Evolutionary conservation across 2,888 invertebrate genomes (phyloP).

Genomic region (Ichneumoninae sp.): DNA sequence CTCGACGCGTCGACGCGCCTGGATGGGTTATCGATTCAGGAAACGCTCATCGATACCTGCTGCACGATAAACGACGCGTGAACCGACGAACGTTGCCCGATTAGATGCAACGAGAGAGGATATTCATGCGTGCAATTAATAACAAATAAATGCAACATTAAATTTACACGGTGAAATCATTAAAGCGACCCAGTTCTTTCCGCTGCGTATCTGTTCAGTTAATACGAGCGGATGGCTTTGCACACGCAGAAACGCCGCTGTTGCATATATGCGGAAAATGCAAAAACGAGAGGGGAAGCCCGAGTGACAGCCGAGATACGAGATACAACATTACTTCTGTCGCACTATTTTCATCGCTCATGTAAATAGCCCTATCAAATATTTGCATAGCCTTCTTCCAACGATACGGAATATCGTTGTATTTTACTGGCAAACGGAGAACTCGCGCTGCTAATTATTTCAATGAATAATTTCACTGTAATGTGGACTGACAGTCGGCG

Average conservation of each 20-base stretch:
- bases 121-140: constrained; percentile 1
- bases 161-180: background rate
- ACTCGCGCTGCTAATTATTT: background rate
- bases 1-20: background rate
- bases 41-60: background rate
- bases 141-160: background rate
- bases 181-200: background rate
- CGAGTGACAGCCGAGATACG: constrained; percentile 1
- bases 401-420: constrained; percentile 8
- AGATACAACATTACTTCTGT: background rate
- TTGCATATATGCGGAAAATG: background rate
- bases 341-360: constrained; percentile 36
- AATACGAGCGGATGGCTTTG: background rate
- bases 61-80: background rate
- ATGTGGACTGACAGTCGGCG: background rate
- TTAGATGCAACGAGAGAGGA: background rate
- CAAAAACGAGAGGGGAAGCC: background rate
- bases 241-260: background rate
- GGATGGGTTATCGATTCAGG: constrained; percentile 30
- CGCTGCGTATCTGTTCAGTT: background rate
- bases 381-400: constrained; percentile 38
- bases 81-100: background rate
- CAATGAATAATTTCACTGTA: background rate
- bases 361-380: constrained; percentile 33
- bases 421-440: background rate